phyloP scores from a whole-genome alignment of 2,888 invertebrate genomes.

The Phaonia tiefii region DNA sequence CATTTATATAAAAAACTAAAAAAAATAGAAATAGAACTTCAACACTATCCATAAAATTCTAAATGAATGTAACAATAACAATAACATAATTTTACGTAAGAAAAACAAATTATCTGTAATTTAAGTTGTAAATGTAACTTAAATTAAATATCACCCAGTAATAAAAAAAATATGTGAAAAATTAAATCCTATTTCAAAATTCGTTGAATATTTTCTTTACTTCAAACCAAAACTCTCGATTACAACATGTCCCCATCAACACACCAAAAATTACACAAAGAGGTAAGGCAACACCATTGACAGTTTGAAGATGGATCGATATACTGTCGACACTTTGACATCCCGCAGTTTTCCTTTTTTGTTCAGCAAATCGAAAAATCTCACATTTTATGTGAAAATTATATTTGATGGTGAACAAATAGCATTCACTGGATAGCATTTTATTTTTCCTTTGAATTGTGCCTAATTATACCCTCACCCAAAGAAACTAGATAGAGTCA shows the following conservation, averaged over 20 bases:
- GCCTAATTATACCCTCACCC: too few relatives aligned
- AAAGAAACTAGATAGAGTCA: too few relatives aligned
- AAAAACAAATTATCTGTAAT: constrained; percentile 35
- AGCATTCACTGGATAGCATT: too few relatives aligned
- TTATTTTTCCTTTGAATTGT: too few relatives aligned
- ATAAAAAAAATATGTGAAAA: constrained; percentile 34
- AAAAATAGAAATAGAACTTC: not conserved
- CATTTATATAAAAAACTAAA: not conserved
- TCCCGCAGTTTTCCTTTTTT: constrained; percentile 45
- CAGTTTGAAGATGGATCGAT: constrained; percentile 75
- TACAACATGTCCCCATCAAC: constrained; percentile 40
- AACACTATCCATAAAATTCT: constrained; percentile 20
- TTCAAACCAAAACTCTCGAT: constrained; percentile 21
- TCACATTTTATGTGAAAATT: constrained; percentile 29
- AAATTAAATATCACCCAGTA: constrained; percentile 33
- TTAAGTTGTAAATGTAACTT: constrained; percentile 35
- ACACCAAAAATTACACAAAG: not conserved
- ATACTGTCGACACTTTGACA: constrained; percentile 67
- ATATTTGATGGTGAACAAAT: too few relatives aligned
- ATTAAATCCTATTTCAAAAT: constrained; percentile 34
- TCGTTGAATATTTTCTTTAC: constrained; percentile 12
- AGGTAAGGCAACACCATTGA: constrained; percentile 68
- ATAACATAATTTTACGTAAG: constrained; percentile 31
- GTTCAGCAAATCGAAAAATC: constrained; percentile 2
- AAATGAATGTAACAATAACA: constrained; percentile 40